phyloP scores from a whole-genome alignment of 2,113 vertebrate genomes.

The Colius striatus region DNA sequence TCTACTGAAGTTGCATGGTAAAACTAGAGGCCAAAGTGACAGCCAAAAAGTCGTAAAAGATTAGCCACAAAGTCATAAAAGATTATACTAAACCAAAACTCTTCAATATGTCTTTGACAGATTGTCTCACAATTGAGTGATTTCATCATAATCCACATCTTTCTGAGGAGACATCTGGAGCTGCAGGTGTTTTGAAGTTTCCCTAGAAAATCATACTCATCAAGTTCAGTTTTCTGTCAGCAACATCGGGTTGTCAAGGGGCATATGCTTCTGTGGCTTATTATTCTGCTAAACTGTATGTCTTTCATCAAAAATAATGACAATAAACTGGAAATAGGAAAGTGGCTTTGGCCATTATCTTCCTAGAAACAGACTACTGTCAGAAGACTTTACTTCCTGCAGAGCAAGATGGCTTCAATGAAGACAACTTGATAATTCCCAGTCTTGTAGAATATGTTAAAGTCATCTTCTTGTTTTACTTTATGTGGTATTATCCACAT shows the following conservation, averaged over 20 bases:
- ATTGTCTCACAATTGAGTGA: not conserved
- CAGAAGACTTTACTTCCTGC: not conserved
- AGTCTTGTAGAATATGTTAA: not conserved
- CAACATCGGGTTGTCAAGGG: not conserved
- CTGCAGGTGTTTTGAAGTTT: not conserved
- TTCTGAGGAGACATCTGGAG: not conserved
- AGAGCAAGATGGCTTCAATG: not conserved
- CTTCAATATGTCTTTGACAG: not conserved
- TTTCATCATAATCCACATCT: not conserved
- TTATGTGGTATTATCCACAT: not conserved
- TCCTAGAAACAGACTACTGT: not conserved
- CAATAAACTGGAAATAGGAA: not conserved
- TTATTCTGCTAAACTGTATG: not conserved
- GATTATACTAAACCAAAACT: not conserved
- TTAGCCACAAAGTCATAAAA: not conserved
- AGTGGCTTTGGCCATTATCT: not conserved
- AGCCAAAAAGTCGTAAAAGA: not conserved
- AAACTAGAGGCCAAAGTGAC: not conserved
- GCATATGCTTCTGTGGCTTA: not conserved
- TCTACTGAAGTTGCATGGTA: not conserved
- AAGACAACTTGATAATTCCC: not conserved
- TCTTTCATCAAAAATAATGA: not conserved
- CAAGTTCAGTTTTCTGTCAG: not conserved
- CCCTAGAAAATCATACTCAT: not conserved
- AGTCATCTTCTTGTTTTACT: not conserved